A percentile compares a stretch with the other conserved stretches of the same genome.
Conservation (phyloP, 2,888 invertebrate genomes). For the Corbicula japonica region DNA sequence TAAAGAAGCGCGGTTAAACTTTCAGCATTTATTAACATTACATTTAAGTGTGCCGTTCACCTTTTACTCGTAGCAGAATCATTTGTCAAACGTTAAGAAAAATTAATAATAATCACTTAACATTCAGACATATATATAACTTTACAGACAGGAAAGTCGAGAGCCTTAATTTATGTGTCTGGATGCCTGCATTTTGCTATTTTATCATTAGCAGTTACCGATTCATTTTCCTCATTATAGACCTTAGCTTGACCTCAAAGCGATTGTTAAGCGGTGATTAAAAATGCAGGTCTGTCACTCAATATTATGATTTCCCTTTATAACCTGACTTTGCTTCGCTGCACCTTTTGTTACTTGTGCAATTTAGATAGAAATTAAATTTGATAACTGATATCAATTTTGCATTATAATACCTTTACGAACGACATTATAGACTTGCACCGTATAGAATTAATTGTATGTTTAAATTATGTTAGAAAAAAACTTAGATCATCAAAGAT, state of each 20-base stretch:
- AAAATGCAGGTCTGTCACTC: conserved; percentile 43
- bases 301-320: conserved; percentile 42
- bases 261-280: conserved; percentile 29
- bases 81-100: conserved; percentile 11
- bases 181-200: conserved; percentile 7
- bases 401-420: conserved; percentile 47
- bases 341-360: conserved; percentile 35
- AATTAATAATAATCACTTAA: conserved; percentile 14
- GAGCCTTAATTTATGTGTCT: conserved; percentile 33
- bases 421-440: no score
- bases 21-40: background rate
- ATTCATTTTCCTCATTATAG: conserved; percentile 4
- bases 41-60: background rate
- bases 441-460: no score
- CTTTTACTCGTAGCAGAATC: background rate
- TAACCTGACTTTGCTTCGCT: conserved; percentile 15
- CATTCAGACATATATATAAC: conserved; percentile 20
- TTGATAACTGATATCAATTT: conserved; percentile 51
- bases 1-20: no score
- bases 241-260: conserved; percentile 23
- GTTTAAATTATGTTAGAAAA: no score
- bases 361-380: conserved; percentile 47
- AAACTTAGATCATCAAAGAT: no score
- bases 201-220: background rate
- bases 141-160: conserved; percentile 12